These are phyloP conservation scores for Micrasema minimum DNA, from an alignment of 1,140 invertebrate genomes.

Conservation along the genomic window DNA sequence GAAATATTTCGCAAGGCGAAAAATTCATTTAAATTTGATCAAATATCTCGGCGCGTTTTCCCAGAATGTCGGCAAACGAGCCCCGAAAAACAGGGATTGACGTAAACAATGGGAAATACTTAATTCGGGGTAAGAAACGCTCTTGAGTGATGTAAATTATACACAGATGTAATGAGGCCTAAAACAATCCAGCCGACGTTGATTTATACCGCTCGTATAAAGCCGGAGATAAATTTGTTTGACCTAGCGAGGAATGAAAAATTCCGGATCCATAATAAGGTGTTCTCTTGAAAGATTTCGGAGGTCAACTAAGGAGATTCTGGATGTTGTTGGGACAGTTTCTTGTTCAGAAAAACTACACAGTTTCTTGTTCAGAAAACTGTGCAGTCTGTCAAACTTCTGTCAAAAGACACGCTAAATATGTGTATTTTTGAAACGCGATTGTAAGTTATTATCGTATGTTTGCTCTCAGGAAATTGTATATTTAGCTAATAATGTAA, in stretches of 20 bases:
- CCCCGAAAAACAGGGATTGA: background rate
- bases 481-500: too few species aligned
- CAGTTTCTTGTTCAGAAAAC: too few species aligned
- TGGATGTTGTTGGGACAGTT: too few species aligned
- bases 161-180: constrained; percentile 15
- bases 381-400: too few species aligned
- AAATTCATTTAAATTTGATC: too few species aligned
- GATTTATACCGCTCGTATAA: constrained; percentile 10
- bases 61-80: background rate
- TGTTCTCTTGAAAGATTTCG: too few species aligned
- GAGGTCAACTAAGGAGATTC: too few species aligned
- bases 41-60: background rate
- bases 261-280: background rate
- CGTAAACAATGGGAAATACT: constrained; percentile 17
- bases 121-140: constrained; percentile 17
- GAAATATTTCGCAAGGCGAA: background rate
- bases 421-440: too few species aligned
- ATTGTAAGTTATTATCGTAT: too few species aligned
- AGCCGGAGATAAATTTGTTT: constrained; percentile 4
- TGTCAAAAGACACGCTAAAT: too few species aligned
- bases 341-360: too few species aligned
- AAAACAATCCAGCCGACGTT: constrained; percentile 3
- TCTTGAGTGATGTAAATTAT: background rate
- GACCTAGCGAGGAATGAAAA: constrained; percentile 1
- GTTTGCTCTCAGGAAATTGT: too few species aligned